These are phyloP conservation scores for Tamias sibiricus DNA, from an alignment of 2,113 vertebrate species.

Conservation along the genomic window DNA sequence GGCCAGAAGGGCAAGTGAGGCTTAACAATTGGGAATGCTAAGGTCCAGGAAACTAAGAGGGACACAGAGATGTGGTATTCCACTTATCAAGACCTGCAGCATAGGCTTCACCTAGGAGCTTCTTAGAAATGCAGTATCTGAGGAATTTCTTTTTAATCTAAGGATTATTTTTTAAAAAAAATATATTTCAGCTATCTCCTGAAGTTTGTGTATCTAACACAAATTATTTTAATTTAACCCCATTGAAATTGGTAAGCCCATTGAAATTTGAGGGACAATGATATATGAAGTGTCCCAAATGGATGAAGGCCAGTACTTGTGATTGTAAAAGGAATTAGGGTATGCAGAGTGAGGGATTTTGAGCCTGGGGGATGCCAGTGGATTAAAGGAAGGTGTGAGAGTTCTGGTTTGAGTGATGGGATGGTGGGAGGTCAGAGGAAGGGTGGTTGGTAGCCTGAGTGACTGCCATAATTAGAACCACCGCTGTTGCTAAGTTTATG, in stretches of 20 bases:
- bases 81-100: not conserved
- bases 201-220: no score
- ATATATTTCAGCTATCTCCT: not conserved
- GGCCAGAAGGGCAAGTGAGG: not conserved
- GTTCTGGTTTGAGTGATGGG: not conserved
- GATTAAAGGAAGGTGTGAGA: not conserved
- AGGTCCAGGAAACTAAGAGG: not conserved
- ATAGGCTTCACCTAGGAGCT: not conserved
- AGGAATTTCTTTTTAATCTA: not conserved
- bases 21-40: not conserved
- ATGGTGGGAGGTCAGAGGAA: not conserved
- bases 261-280: not conserved
- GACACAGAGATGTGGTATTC: not conserved
- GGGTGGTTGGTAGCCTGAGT: not conserved
- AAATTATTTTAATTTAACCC: no score
- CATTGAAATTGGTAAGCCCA: not conserved
- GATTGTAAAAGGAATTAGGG: not conserved
- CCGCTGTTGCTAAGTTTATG: not conserved
- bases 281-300: not conserved
- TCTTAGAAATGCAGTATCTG: not conserved
- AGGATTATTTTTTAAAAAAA: not conserved
- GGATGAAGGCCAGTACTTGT: not conserved
- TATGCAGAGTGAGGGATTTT: not conserved
- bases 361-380: not conserved
- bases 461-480: not conserved